Conservation (phyloP, 2,888 invertebrate species). For the Blastobasis adustella region DNA sequence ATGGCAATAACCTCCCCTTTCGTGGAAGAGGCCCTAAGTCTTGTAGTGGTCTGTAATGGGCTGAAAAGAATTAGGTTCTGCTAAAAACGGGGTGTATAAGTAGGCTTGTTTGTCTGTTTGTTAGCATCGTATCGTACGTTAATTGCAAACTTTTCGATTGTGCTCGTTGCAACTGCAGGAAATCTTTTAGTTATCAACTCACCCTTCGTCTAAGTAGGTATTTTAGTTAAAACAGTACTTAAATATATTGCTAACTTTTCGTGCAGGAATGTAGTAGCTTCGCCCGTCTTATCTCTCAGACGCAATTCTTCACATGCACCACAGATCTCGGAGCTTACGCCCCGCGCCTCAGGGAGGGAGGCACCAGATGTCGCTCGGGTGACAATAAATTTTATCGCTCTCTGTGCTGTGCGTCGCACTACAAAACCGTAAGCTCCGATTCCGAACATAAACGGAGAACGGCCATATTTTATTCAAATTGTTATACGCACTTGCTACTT, state of each 20-base stretch:
- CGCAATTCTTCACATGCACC: too few species aligned
- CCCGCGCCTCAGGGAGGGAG: conserved; percentile 32
- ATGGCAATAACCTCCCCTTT: too few species aligned
- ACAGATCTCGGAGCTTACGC: too few species aligned
- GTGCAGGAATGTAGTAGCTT: background rate
- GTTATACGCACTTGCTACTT: conserved; percentile 2
- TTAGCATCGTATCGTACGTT: too few species aligned
- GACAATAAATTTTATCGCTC: conserved; percentile 73
- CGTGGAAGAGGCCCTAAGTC: too few species aligned
- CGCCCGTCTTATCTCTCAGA: conserved; percentile 5
- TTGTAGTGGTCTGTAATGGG: conserved; percentile 7
- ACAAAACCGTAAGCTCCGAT: conserved; percentile 60
- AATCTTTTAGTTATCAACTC: too few species aligned
- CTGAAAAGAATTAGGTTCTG: conserved; percentile 16
- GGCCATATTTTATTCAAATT: conserved; percentile 52
- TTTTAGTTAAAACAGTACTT: too few species aligned
- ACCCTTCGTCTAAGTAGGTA: too few species aligned
- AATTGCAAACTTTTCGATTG: too few species aligned
- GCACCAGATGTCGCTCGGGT: conserved; percentile 69
- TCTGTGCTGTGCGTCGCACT: conserved; percentile 59
- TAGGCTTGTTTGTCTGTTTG: too few species aligned
- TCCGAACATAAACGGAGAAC: conserved; percentile 55
- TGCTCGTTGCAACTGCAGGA: too few species aligned
- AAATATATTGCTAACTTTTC: too few species aligned
- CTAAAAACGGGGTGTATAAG: conserved; percentile 4